Evolutionary conservation across 2,888 invertebrate genomes (phyloP), one percentile per base, ranked within the genome.

Genomic region (Electrophaes corylata): DNA sequence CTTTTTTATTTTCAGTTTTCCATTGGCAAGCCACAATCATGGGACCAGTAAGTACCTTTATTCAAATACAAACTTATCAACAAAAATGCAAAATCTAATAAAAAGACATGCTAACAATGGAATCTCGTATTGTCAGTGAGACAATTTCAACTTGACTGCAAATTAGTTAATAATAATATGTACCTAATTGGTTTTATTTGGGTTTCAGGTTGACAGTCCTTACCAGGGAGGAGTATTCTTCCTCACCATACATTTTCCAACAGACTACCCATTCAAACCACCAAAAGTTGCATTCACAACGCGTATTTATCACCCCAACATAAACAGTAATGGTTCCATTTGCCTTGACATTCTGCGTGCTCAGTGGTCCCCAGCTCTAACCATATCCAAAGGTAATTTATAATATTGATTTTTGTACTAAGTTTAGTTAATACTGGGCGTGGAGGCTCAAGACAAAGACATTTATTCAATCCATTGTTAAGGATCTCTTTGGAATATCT

Each of bases 11-110:
- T 96, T 78, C 94, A 98, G 98, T 99, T 93, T 99, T 99, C 95
- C 99, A 99, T 93, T 99, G 99, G 99, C 99, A 99, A 94, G 99
- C 99, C 92, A 99, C 99, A 94, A 99, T 99, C 91, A 98, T 99
- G 98, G 99, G 99, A 93, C 99, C 99, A 93, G 97, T 97, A 95
- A 96, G 97, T 96, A 92, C 69, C 26, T 29, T 2, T 10, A 29
- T 37, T 14, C 35, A 35, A 37, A 2, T 14, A 0, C 6, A 12
- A 4, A 16, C 3, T 41, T 16, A 43, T 55, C 44, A 48, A 23
- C 6, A 12, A 16, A 16, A 5, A 33, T 4, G 12, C 35, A 37
- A 37, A 37, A 16, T 16, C 10, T 8, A 16, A 26, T 26, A 6
- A 26, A 26, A 20, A 26, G 8, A 29, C 26, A 29, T 29, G 26